Conservation (phyloP, 2,888 invertebrate genomes). For the Abrostola tripartita region DNA sequence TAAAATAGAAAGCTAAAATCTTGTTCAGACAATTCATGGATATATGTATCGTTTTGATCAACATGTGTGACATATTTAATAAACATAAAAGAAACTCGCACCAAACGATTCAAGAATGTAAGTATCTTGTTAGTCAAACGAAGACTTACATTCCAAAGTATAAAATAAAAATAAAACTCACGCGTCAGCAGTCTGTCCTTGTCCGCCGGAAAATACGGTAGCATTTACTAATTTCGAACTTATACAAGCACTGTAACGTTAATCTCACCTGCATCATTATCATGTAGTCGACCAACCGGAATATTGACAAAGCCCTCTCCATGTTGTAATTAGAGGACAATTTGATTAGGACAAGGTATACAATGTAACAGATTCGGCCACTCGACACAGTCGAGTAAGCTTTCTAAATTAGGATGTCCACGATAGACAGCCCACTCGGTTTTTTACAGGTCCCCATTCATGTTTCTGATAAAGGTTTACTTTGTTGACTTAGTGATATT, state of each 20-base stretch:
- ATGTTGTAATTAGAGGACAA: conserved; percentile 57
- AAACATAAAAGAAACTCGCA: no score
- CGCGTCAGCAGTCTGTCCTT: conserved; percentile 4
- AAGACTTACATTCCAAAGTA: no score
- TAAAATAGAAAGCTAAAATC: not conserved
- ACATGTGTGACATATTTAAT: no score
- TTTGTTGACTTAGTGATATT: not conserved
- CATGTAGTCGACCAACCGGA: conserved; percentile 54
- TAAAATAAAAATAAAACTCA: not conserved
- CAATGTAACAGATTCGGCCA: conserved; percentile 40
- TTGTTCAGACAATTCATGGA: no score
- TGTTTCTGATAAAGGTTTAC: conserved; percentile 6
- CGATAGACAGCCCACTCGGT: conserved; percentile 2
- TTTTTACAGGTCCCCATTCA: conserved; percentile 15
- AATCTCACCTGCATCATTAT: conserved; percentile 50
- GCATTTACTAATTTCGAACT: conserved; percentile 24
- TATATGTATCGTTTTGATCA: no score
- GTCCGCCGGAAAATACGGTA: conserved; percentile 15
- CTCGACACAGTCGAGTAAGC: conserved; percentile 36
- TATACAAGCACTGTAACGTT: conserved; percentile 27
- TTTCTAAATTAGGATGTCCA: conserved; percentile 14
- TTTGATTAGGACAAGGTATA: conserved; percentile 39
- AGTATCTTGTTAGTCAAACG: not conserved
- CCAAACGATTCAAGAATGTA: no score
- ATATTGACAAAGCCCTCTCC: conserved; percentile 60